Conservation (phyloP, 2,113 vertebrate species). For the Sander lucioperca region DNA sequence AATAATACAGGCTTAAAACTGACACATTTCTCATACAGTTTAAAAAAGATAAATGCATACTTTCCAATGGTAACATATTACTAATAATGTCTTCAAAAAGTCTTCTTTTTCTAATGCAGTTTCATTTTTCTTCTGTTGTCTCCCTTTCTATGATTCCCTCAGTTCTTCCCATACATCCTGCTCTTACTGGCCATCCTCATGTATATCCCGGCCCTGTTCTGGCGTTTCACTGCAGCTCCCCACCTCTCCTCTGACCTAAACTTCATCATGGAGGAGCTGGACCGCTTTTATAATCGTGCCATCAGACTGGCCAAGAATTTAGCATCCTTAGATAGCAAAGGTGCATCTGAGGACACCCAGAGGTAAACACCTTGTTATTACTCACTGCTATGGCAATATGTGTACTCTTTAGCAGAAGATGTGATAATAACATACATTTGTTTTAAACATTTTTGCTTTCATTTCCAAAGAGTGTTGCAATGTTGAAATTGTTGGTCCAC, state of each 20-base stretch:
- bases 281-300: conserved; percentile 93
- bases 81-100: neutral
- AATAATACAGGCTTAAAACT: neutral
- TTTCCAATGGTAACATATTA: neutral
- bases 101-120: neutral
- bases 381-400: neutral
- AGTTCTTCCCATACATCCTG: conserved; percentile 97
- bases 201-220: conserved; percentile 91
- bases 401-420: neutral
- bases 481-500: neutral
- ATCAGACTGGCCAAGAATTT: conserved; percentile 90
- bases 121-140: neutral
- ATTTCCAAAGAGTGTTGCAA: neutral
- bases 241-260: conserved; percentile 94
- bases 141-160: conserved; percentile 30
- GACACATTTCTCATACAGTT: neutral
- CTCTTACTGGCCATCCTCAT: conserved; percentile 90
- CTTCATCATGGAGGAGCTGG: conserved; percentile 97
- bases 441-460: neutral
- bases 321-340: conserved; percentile 77
- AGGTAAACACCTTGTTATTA: conserved; percentile 56
- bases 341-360: conserved; percentile 66
- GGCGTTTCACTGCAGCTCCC: conserved; percentile 92
- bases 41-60: neutral
- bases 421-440: neutral